These are phyloP conservation scores for Lanius collurio DNA, from an alignment of 2,113 vertebrate species.

Conservation along the genomic window DNA sequence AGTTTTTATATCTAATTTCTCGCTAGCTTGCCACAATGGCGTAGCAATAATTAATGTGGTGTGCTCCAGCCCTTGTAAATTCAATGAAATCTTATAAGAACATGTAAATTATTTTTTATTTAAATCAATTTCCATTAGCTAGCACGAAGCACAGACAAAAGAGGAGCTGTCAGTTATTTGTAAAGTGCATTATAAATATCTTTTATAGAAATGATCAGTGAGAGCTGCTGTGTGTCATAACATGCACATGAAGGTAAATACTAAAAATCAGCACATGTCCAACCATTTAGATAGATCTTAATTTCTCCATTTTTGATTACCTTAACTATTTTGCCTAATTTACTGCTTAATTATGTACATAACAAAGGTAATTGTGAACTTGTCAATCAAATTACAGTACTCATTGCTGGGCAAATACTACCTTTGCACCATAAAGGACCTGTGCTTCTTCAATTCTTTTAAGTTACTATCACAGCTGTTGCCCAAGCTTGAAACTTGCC, in stretches of 20 bases:
- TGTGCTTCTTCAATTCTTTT: neutral
- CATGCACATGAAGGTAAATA: constrained; percentile 29
- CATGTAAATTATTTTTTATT: constrained; percentile 67
- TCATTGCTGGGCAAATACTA: neutral
- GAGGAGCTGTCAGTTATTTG: constrained; percentile 60
- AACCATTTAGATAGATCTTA: neutral
- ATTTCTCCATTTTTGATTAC: neutral
- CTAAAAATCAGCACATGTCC: neutral
- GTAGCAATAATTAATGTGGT: constrained; percentile 69
- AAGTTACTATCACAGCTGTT: neutral
- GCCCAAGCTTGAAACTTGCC: neutral
- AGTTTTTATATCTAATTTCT: constrained; percentile 71
- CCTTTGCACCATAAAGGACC: neutral
- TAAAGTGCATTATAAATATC: constrained; percentile 57
- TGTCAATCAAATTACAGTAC: constrained; percentile 9
- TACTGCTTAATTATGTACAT: constrained; percentile 36
- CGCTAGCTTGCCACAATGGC: constrained; percentile 61
- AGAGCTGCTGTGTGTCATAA: constrained; percentile 16
- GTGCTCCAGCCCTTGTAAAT: constrained; percentile 69
- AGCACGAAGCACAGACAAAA: constrained; percentile 52
- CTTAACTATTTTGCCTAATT: constrained; percentile 49
- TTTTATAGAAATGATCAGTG: constrained; percentile 32
- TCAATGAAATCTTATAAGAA: constrained; percentile 71
- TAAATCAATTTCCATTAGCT: constrained; percentile 74
- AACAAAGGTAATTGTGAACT: constrained; percentile 16